Conservation (phyloP, 2,888 invertebrate genomes). For the Spicauda simplicius region DNA sequence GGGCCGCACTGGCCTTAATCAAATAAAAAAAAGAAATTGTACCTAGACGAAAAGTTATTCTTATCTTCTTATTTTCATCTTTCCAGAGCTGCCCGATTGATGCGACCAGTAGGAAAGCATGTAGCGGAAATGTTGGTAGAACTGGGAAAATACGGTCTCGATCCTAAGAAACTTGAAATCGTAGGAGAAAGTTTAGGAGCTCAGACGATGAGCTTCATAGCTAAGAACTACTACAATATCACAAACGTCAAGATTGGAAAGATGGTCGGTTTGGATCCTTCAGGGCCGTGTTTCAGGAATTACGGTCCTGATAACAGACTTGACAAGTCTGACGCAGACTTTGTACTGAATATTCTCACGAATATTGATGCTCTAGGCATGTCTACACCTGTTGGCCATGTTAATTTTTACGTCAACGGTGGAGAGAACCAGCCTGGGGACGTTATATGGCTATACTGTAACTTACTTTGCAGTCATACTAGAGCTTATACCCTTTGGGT, state of each 20-base stretch:
- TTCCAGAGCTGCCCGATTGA: conserved; percentile 36
- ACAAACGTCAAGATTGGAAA: conserved; percentile 45
- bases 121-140: conserved; percentile 45
- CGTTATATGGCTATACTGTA: conserved; percentile 41
- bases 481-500: conserved; percentile 45
- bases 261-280: conserved; percentile 45
- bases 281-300: conserved; percentile 49
- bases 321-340: conserved; percentile 46
- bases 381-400: conserved; percentile 46
- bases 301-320: conserved; percentile 43
- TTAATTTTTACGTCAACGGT: conserved; percentile 51
- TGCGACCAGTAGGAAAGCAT: conserved; percentile 43
- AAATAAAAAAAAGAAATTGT: too few relatives aligned
- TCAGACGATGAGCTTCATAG: conserved; percentile 48
- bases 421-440: conserved; percentile 49
- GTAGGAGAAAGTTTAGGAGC: conserved; percentile 48
- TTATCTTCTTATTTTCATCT: background rate
- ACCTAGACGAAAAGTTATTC: too few relatives aligned
- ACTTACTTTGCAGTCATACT: conserved; percentile 46
- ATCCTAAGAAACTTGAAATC: conserved; percentile 44
- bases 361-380: conserved; percentile 48
- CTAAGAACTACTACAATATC: conserved; percentile 44
- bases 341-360: conserved; percentile 43
- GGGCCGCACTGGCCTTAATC: too few relatives aligned
- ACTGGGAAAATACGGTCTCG: conserved; percentile 42